A percentile compares a stretch with the other conserved stretches of the same genome.
These are phyloP conservation scores for Anolis apletophallus DNA, from an alignment of 2,797 vertebrate genomes.

Conservation along the genomic window DNA sequence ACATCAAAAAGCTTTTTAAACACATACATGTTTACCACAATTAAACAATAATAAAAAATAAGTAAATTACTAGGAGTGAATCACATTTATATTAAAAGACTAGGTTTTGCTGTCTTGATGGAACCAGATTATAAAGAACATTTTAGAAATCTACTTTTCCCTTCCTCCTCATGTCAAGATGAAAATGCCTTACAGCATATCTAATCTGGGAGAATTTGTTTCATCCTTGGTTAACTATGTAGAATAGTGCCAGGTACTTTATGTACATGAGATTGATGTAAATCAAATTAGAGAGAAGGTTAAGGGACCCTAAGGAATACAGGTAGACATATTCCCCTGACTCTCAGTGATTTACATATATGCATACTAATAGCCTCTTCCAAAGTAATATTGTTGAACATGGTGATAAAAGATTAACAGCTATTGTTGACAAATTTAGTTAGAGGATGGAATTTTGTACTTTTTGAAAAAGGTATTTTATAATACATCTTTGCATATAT, in stretches of 20 bases:
- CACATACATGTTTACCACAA: not conserved
- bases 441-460: not conserved
- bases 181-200: conserved; percentile 18
- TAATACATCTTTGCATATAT: not conserved
- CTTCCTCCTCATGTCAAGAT: not conserved
- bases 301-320: not conserved
- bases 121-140: conserved; percentile 43
- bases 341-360: conserved; percentile 27
- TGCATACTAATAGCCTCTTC: not conserved
- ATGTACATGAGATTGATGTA: conserved; percentile 34
- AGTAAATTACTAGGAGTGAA: conserved; percentile 13
- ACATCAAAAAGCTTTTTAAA: not conserved
- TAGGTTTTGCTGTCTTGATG: conserved; percentile 38
- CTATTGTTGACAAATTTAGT: conserved; percentile 8
- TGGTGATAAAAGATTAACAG: not conserved
- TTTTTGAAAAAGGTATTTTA: not conserved
- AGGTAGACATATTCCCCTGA: not conserved
- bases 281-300: conserved; percentile 44
- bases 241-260: conserved; percentile 15
- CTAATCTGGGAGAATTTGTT: conserved; percentile 23
- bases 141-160: conserved; percentile 28
- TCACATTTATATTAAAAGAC: conserved; percentile 1
- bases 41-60: not conserved
- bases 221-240: conserved; percentile 9
- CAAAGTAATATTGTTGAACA: conserved; percentile 4